Base-by-base conservation (phyloP, 2,797 vertebrate genomes). In the Apogon hyalosoma region DNA sequence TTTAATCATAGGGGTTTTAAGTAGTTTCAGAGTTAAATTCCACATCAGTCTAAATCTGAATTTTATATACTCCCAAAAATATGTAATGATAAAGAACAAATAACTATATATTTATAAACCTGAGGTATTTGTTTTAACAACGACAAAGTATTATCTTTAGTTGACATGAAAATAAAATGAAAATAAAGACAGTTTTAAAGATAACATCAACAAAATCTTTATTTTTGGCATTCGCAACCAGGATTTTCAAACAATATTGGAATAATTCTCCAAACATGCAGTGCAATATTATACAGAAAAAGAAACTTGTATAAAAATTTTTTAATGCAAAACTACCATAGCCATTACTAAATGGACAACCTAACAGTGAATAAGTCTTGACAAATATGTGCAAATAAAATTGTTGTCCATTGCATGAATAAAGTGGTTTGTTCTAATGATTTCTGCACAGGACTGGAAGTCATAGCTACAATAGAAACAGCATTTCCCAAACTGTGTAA, bases 181-280 rank as follows among this genome's bases (percentile, higher is more conserved):
- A 28, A 41, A 6, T 51, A 10, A 58, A 15, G 16, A 58, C 42
- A 2, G 0, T 56, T 72, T 61, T 28, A 28, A 28, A 28, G 24
- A 28, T 28, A 28, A 28, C 46, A 50, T 11, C 53, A 58, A 42
- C 43, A 70, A 46, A 68, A 60, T 39, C 10, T 78, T 79, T 64
- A 65, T 58, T 80, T 70, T 52, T 45, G 24, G 10, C 14, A 80
- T 64, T 73, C 41, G 70, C 52, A 68, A 69, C 54, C 38, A 62
- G 77, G 77, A 60, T n/a, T 46, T n/a, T 36, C 12, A 63, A 56
- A 59, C 16, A 11, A 10, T 11, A 66, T 40, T 76, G 46, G 51
- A 68, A 55, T 60, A 45, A 60, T 15, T 63, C 1, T 21, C 46
- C 41, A 81, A 77, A 84, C 82, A 87, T 84, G 84, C 85, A 86